Percentiles rank a stretch among this genome's conserved stretches.
phyloP scores from a whole-genome alignment of 1,140 invertebrate genomes.

The Eulimnadia texana region DNA sequence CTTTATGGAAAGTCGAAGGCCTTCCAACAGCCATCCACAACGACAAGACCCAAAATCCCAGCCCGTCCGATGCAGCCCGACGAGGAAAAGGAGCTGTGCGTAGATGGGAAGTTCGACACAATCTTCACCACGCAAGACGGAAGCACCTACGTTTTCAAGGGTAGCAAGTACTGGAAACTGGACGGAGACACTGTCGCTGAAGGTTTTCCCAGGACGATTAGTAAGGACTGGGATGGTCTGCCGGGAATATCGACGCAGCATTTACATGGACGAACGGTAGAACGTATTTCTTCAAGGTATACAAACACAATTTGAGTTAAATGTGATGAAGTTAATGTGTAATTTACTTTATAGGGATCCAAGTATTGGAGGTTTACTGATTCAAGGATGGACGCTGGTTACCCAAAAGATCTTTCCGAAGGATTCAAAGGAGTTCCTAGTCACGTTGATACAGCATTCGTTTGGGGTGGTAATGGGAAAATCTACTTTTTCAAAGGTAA shows the following conservation, averaged over 20 bases:
- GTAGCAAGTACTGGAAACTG: conserved; percentile 53
- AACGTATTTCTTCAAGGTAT: conserved; percentile 75
- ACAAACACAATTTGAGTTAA: too few relatives aligned
- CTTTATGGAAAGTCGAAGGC: not conserved
- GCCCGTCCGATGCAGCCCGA: not conserved
- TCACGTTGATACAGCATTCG: conserved; percentile 77
- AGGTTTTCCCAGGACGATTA: conserved; percentile 66
- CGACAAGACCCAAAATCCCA: not conserved
- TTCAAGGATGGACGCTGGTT: conserved; percentile 64
- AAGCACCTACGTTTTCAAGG: conserved; percentile 77
- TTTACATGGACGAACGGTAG: conserved; percentile 83
- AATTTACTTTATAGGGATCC: not conserved
- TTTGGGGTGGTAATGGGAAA: conserved; percentile 92
- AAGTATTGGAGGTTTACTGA: conserved; percentile 85
- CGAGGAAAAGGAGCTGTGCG: conserved; percentile 44
- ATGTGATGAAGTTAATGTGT: not conserved
- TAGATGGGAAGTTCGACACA: conserved; percentile 62
- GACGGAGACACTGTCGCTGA: conserved; percentile 53
- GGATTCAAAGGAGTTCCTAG: conserved; percentile 84
- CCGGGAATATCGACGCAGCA: conserved; percentile 74
- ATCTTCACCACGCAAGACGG: conserved; percentile 72
- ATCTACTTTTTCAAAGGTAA: conserved; percentile 86
- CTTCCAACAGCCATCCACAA: conserved; percentile 5
- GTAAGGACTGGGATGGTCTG: conserved; percentile 61
- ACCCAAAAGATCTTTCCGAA: conserved; percentile 78